Conservation (phyloP, 2,113 vertebrate genomes). For the Caloenas nicobarica region DNA sequence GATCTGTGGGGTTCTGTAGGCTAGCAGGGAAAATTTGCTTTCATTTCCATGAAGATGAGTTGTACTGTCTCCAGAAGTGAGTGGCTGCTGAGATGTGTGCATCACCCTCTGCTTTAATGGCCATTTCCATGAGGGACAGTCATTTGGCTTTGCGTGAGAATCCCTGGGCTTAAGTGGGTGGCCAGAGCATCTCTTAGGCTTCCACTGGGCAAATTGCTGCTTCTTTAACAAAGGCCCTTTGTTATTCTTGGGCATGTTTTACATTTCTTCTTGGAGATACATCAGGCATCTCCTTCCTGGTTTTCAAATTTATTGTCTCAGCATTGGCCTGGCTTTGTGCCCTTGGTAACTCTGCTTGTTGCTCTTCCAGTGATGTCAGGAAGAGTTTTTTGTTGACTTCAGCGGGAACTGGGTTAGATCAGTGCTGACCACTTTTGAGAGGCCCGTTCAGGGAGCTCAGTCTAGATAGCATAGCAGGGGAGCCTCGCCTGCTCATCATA, state of each 20-base stretch:
- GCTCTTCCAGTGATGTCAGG: conserved; percentile 4
- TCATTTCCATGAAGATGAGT: background rate
- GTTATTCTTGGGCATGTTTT: conserved; percentile 1
- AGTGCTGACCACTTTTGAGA: background rate
- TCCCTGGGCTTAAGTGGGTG: background rate
- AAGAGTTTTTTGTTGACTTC: background rate
- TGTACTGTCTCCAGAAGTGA: background rate
- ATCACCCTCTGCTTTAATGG: background rate
- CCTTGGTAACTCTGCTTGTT: background rate
- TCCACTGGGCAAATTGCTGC: background rate
- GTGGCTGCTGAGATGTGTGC: background rate
- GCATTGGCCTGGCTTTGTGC: background rate
- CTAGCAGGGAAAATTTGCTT: background rate
- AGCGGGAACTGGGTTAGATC: conserved; percentile 32
- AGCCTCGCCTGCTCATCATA: background rate
- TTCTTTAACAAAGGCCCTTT: conserved; percentile 40
- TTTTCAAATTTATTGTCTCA: conserved; percentile 41
- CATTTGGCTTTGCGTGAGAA: background rate
- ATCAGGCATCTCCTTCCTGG: background rate
- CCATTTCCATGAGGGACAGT: background rate
- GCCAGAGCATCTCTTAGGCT: background rate
- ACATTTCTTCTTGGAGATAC: conserved; percentile 19
- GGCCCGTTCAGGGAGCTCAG: background rate
- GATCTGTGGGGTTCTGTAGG: background rate
- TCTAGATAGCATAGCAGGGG: background rate